Evolutionary conservation across 2,113 vertebrate genomes (phyloP).

Genomic region (Hemiprocne comata): DNA sequence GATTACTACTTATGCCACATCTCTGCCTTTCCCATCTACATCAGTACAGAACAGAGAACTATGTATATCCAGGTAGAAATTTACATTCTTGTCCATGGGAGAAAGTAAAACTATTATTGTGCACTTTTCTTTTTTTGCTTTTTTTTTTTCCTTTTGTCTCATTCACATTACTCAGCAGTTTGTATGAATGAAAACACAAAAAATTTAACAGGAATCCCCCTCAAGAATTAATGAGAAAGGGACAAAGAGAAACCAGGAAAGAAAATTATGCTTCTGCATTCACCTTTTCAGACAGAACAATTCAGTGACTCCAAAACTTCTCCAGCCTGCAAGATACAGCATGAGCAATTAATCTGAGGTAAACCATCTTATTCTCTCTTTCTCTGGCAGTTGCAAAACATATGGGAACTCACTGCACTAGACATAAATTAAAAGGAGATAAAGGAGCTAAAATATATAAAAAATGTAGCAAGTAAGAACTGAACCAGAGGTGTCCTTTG

Average conservation of each 20-base stretch:
- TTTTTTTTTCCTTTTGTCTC: neutral
- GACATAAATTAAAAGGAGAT: neutral
- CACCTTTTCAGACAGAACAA: neutral
- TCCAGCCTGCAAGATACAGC: neutral
- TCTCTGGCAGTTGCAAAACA: neutral
- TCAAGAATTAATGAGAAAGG: neutral
- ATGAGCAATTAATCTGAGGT: neutral
- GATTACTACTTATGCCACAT: neutral
- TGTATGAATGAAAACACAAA: neutral
- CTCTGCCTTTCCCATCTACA: neutral
- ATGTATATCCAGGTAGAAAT: neutral
- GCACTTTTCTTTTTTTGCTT: no score
- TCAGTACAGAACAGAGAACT: neutral
- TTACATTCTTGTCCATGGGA: neutral
- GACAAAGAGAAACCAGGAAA: neutral
- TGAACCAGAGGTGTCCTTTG: fast-evolving
- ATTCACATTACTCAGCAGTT: neutral
- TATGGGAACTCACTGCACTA: neutral
- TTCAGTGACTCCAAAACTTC: neutral
- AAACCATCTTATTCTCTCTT: neutral
- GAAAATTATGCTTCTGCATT: neutral
- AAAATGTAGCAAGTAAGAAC: neutral
- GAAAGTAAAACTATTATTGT: neutral
- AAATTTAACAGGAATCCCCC: neutral
- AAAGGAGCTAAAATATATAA: neutral